A percentile compares a stretch with the other conserved stretches of the same genome.
These are phyloP conservation scores for Seriola dumerili DNA, from an alignment of 2,113 vertebrate species.

Conservation along the genomic window DNA sequence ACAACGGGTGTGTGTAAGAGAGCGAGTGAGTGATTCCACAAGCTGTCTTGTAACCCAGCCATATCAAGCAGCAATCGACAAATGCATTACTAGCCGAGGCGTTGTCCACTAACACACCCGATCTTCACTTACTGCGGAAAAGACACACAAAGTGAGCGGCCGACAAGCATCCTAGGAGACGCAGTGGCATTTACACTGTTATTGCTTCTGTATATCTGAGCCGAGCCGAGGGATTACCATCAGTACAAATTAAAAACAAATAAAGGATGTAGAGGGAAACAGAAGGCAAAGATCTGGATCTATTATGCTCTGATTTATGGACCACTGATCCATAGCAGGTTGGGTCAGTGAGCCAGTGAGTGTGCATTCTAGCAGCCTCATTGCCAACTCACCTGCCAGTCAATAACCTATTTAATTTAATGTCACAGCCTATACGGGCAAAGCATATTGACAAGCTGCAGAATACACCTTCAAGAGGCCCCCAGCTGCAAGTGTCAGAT, in stretches of 20 bases:
- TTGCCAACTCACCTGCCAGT: slow-evolving; percentile 87
- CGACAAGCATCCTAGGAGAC: slow-evolving; percentile 41
- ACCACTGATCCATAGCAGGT: slow-evolving; percentile 88
- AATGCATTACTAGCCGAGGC: neutral
- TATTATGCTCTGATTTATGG: slow-evolving; percentile 92
- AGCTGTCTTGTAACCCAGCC: neutral
- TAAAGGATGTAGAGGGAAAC: slow-evolving; percentile 87
- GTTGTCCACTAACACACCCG: slow-evolving; percentile 32
- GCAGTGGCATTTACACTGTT: slow-evolving; percentile 61
- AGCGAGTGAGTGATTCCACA: neutral
- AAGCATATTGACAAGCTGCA: slow-evolving; percentile 90
- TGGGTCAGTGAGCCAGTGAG: slow-evolving; percentile 80
- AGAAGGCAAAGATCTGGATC: slow-evolving; percentile 87
- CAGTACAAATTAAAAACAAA: slow-evolving; percentile 96
- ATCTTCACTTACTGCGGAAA: slow-evolving; percentile 10
- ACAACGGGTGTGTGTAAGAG: neutral
- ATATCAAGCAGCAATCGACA: slow-evolving; percentile 26
- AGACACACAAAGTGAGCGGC: slow-evolving; percentile 5
- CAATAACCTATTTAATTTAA: slow-evolving; percentile 99
- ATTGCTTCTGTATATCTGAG: slow-evolving; percentile 81
- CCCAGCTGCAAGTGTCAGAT: slow-evolving; percentile 93
- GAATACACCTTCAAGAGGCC: slow-evolving; percentile 85
- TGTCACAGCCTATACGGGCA: slow-evolving; percentile 86
- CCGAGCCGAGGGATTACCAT: slow-evolving; percentile 87
- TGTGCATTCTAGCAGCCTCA: slow-evolving; percentile 84